A percentile compares a stretch with the other conserved stretches of the same genome.
Evolutionary conservation across 1,140 invertebrate genomes (phyloP).

Genomic region (Caenorhabditis tropicalis): DNA sequence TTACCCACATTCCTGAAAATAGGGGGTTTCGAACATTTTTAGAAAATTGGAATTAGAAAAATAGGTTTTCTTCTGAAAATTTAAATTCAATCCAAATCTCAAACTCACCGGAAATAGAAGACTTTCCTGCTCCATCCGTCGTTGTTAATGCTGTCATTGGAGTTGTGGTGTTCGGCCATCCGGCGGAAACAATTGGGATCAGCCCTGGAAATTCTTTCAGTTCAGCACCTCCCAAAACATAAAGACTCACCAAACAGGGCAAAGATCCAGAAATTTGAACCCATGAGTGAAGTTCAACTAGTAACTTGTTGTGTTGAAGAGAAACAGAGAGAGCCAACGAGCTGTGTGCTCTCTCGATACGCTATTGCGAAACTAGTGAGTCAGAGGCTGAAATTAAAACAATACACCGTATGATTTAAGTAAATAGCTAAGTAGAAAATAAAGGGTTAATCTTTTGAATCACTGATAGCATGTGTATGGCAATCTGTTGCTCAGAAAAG

Average conservation of each 20-base stretch:
- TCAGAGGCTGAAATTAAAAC: constrained; percentile 14
- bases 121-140: neutral
- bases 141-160: neutral
- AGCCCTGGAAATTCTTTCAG: neutral
- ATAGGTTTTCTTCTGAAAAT: no score
- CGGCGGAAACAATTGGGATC: neutral
- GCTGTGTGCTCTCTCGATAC: constrained; percentile 15
- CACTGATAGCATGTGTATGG: no score
- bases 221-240: no score
- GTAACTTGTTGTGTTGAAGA: neutral
- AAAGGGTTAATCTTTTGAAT: no score
- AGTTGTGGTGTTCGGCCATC: neutral
- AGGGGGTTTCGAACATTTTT: no score
- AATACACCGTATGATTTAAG: neutral
- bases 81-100: no score
- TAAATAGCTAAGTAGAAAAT: no score
- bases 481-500: no score
- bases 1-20: constrained; percentile 46
- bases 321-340: constrained; percentile 3
- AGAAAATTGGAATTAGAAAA: no score
- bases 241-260: neutral
- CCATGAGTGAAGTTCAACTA: constrained; percentile 6
- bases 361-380: neutral
- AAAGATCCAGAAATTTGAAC: neutral
- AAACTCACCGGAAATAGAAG: neutral